These are phyloP conservation scores for Notothenia coriiceps DNA, from an alignment of 2,113 vertebrate species.

Conservation along the genomic window DNA sequence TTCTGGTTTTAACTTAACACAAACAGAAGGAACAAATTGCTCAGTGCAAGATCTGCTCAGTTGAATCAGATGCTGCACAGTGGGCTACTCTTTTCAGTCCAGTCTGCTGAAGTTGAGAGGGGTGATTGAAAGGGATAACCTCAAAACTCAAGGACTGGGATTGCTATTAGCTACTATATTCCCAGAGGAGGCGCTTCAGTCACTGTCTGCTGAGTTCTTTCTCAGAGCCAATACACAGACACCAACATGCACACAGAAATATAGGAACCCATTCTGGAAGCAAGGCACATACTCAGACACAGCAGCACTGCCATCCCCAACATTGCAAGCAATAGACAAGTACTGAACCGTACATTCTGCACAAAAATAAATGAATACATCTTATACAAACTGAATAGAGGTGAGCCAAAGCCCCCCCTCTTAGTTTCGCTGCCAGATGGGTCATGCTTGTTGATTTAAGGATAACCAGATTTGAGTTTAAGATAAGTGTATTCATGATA, in stretches of 20 bases:
- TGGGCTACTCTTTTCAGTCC: conserved; percentile 37
- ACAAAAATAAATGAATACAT: conserved; percentile 38
- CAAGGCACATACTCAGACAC: conserved; percentile 48
- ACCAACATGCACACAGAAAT: conserved; percentile 54
- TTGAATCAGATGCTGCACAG: conserved; percentile 20
- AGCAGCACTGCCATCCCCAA: conserved; percentile 20
- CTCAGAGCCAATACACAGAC: conserved; percentile 51
- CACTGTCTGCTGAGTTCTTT: conserved; percentile 67
- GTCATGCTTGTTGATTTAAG: conserved; percentile 72
- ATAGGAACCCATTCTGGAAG: conserved; percentile 51
- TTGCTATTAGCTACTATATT: conserved; percentile 70
- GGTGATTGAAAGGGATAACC: conserved; percentile 77
- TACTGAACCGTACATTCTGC: conserved; percentile 30
- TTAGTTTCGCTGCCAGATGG: conserved; percentile 28
- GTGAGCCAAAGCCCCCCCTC: conserved; percentile 1
- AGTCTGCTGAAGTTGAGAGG: conserved; percentile 60
- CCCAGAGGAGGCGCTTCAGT: conserved; percentile 62
- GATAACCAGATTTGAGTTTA: conserved; percentile 63
- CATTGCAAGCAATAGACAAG: conserved; percentile 49
- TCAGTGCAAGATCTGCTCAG: conserved; percentile 12
- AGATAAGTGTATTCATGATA: conserved; percentile 82
- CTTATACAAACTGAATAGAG: conserved; percentile 43
- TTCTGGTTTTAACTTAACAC: conserved; percentile 23
- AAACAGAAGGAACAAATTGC: conserved; percentile 12
- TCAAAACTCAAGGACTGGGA: conserved; percentile 74